These are phyloP conservation scores for Myotis myotis DNA, from an alignment of 2,797 vertebrate species.

Conservation along the genomic window DNA sequence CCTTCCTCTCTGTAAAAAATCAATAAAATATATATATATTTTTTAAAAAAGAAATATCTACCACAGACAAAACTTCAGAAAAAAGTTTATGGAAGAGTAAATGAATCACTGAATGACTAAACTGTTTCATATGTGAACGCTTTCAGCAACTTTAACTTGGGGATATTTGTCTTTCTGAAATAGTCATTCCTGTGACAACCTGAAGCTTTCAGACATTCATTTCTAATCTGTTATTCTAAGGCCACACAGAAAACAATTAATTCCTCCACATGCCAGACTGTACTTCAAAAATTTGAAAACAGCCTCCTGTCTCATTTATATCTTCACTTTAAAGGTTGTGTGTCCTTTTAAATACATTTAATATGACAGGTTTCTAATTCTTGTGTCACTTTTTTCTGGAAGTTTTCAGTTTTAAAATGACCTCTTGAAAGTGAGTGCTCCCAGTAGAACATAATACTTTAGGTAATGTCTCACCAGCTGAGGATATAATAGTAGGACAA, in stretches of 20 bases:
- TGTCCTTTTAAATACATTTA: conserved; percentile 21
- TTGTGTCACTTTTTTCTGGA: not conserved
- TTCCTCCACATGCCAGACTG: not conserved
- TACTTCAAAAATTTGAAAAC: conserved; percentile 22
- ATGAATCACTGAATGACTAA: not conserved
- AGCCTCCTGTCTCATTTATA: not conserved
- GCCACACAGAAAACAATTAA: not conserved
- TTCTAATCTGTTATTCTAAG: not conserved
- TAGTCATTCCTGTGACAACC: not conserved
- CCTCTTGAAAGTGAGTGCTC: not conserved
- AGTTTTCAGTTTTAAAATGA: conserved; percentile 49
- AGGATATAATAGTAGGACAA: not conserved
- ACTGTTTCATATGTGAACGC: not conserved
- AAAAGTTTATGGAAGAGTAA: not conserved
- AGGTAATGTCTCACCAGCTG: not conserved
- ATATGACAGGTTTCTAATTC: conserved; percentile 37
- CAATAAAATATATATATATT: too few species aligned
- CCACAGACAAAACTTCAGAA: not conserved
- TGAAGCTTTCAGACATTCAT: not conserved
- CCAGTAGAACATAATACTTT: not conserved
- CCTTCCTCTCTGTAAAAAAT: too few species aligned
- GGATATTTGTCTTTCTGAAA: not conserved
- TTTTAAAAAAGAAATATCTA: not conserved
- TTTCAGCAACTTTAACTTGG: not conserved
- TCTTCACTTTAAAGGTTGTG: not conserved